These are phyloP conservation scores for Ormyrus nitidulus DNA, from an alignment of 2,888 invertebrate species.

Conservation along the genomic window DNA sequence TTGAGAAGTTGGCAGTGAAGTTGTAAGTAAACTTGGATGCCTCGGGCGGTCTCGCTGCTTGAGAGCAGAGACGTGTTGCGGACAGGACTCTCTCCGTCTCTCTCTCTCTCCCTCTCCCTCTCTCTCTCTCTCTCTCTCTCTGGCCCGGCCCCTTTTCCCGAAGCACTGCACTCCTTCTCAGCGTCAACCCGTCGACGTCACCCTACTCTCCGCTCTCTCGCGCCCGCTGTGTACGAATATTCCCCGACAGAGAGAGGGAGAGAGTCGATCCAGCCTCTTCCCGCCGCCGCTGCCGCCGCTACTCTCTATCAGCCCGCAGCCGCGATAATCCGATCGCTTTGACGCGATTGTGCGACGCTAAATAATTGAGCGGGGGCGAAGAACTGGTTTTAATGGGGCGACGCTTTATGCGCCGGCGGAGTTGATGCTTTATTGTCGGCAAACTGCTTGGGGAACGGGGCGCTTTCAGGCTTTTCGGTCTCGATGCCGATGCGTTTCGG, in stretches of 20 bases:
- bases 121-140: background rate
- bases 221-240: background rate
- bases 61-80: constrained; percentile 76
- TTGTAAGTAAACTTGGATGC: constrained; percentile 75
- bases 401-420: too few relatives aligned
- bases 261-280: too few relatives aligned
- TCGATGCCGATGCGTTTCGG: too few relatives aligned
- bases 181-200: constrained; percentile 14
- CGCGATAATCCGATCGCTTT: constrained; percentile 38
- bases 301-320: background rate
- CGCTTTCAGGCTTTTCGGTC: too few relatives aligned
- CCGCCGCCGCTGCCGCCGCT: background rate
- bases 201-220: background rate
- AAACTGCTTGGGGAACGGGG: too few relatives aligned
- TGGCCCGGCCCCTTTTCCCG: constrained; percentile 20
- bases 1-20: constrained; percentile 75
- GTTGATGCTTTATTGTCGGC: too few relatives aligned
- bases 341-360: constrained; percentile 10
- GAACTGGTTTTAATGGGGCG: too few relatives aligned
- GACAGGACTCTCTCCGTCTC: constrained; percentile 68
- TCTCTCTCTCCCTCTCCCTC: background rate
- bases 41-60: constrained; percentile 72
- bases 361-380: background rate
- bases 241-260: too few relatives aligned
- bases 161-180: background rate